phyloP scores from a whole-genome alignment of 1,140 invertebrate species.

The Drosophila suzukii region DNA sequence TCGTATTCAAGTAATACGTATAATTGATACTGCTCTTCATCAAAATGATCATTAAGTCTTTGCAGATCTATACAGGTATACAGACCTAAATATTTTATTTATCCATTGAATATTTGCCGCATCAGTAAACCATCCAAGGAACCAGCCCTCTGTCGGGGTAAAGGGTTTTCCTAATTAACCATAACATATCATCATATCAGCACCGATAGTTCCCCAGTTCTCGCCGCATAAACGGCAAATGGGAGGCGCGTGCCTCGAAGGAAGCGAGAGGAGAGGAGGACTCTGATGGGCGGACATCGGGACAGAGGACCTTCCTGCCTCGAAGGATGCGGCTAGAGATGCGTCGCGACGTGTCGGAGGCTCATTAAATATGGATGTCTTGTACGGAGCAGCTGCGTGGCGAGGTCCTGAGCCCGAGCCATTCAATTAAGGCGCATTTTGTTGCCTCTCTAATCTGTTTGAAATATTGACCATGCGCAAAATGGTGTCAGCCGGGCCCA shows the following conservation, averaged over 20 bases:
- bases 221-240: conserved; percentile 36
- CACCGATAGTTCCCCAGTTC: not conserved
- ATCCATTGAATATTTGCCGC: no score
- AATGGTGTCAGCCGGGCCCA: conserved; percentile 69
- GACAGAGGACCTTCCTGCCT: conserved; percentile 10
- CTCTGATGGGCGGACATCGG: conserved; percentile 8
- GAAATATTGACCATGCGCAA: conserved; percentile 80
- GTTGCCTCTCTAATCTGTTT: conserved; percentile 77
- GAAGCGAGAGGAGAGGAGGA: conserved; percentile 3
- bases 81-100: no score
- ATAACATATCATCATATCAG: not conserved
- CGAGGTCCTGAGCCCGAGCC: conserved; percentile 41
- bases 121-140: no score
- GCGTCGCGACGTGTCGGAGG: conserved; percentile 64
- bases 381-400: conserved; percentile 69
- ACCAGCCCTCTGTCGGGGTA: not conserved
- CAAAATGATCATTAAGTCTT: no score
- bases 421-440: conserved; percentile 79
- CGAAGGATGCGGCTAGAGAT: conserved; percentile 12
- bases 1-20: no score
- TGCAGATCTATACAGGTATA: no score
- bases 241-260: conserved; percentile 32
- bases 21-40: no score
- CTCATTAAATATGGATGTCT: conserved; percentile 82
- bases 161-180: not conserved